phyloP scores from a whole-genome alignment of 2,888 invertebrate genomes.

The Sminthurides aquaticus region DNA sequence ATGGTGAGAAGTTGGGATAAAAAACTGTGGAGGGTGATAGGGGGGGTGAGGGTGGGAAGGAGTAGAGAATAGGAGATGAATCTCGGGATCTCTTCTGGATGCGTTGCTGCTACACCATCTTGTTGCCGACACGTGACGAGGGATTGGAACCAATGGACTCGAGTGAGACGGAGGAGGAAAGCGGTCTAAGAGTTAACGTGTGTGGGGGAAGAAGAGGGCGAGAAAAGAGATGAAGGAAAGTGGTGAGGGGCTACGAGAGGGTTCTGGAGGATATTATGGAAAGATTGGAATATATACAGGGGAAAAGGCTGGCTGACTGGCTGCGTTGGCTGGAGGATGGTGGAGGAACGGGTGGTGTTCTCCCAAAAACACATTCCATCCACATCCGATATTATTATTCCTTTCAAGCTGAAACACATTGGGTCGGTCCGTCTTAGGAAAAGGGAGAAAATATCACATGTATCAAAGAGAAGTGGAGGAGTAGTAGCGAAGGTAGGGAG shows the following conservation, averaged over 20 bases:
- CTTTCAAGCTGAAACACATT: neutral
- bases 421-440: neutral
- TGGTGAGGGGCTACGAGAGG: too few relatives aligned
- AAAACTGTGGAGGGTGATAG: too few relatives aligned
- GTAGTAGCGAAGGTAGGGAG: too few relatives aligned
- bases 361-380: slow-evolving; percentile 3
- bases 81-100: slow-evolving; percentile 7
- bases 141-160: neutral
- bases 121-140: slow-evolving; percentile 16
- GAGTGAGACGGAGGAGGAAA: neutral
- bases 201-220: neutral
- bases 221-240: too few relatives aligned
- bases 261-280: too few relatives aligned
- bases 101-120: slow-evolving; percentile 9
- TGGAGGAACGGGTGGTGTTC: neutral
- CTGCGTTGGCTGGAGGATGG: too few relatives aligned
- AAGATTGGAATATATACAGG: too few relatives aligned
- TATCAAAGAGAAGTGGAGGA: neutral
- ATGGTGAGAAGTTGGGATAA: too few relatives aligned
- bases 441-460: slow-evolving; percentile 1
- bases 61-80: neutral
- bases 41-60: neutral
- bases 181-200: neutral
- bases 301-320: too few relatives aligned
- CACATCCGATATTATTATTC: slow-evolving; percentile 5